Evolutionary conservation across 2,888 invertebrate species (phyloP), one percentile per base, ranked within the genome.

Genomic region (Melieria omissa): DNA sequence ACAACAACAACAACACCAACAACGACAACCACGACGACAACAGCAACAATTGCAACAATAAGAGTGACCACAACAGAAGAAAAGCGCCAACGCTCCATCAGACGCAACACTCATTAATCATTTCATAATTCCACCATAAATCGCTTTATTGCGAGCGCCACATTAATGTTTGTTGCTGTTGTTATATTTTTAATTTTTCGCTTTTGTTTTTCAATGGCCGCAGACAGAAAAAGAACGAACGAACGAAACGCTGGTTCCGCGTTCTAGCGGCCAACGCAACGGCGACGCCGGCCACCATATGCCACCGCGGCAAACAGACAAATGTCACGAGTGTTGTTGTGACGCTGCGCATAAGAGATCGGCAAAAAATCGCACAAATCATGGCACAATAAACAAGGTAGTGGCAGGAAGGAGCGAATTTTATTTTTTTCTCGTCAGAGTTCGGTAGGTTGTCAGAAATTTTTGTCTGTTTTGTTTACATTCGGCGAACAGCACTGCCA

Each of bases 111-210:
- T 65, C 80, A 81, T 81, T 83, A 81, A 83, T 83, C 83, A 81
- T 81, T 82, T 81, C 82, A 82, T 81, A 81, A 83, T 82, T 81
- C 82, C 79, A 78, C 81, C 83, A 82, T 83, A 83, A 83, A 81
- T 83, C 83, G 72, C 63, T 65, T 69, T 65, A 72, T 72, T 69
- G 72, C 76, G 70, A 74, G 70, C 75, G 65, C 58, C 73, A 74
- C 75, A 77, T 77, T 75, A 76, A 73, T 65, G 55, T 66, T 49
- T 62, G 49, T 62, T 52, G 16, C 61, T 61, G 44, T 61, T 55
- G 57, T 58, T 66, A 47, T 58, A 58, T 41, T 66, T 66, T 66
- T 41, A 41, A 58, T 47, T 46, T 58, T 47, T n/a, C 14, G 8
- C 9, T 45, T 65, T 44, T 6, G 54, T 54, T 41, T 60, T 58